phyloP scores from a whole-genome alignment of 2,113 vertebrate species.

The Pandion haliaetus region DNA sequence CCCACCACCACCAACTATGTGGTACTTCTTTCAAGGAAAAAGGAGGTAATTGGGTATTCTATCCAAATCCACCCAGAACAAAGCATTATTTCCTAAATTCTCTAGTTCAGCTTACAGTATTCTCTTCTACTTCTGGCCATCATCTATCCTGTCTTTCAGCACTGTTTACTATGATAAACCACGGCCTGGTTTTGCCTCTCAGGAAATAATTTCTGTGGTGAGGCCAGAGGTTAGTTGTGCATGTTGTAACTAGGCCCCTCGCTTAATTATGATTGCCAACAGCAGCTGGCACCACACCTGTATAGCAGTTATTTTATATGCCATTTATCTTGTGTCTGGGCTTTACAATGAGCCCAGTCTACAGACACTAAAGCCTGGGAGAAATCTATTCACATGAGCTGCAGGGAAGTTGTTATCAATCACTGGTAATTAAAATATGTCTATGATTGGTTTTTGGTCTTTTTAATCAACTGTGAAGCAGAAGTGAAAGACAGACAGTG shows the following conservation, averaged over 20 bases:
- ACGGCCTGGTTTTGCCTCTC: neutral
- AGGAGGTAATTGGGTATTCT: neutral
- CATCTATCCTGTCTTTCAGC: neutral
- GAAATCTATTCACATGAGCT: neutral
- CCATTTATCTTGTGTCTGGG: neutral
- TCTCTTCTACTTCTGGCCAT: neutral
- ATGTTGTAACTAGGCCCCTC: neutral
- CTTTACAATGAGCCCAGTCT: neutral
- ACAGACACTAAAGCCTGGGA: neutral
- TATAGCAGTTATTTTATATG: neutral
- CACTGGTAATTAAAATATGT: neutral
- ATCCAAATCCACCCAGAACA: neutral
- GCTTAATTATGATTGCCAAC: neutral
- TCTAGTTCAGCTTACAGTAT: neutral
- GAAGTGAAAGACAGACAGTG: neutral
- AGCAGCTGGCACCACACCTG: neutral
- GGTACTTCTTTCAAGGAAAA: neutral
- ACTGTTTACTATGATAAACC: neutral
- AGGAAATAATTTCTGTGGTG: neutral
- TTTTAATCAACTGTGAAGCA: neutral
- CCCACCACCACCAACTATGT: neutral
- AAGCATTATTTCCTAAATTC: neutral
- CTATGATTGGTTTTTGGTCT: neutral
- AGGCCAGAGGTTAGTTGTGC: neutral
- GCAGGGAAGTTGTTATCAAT: neutral